Evolutionary conservation across 2,797 vertebrate species (phyloP).

Genomic region (Philypnodon macrostomus): DNA sequence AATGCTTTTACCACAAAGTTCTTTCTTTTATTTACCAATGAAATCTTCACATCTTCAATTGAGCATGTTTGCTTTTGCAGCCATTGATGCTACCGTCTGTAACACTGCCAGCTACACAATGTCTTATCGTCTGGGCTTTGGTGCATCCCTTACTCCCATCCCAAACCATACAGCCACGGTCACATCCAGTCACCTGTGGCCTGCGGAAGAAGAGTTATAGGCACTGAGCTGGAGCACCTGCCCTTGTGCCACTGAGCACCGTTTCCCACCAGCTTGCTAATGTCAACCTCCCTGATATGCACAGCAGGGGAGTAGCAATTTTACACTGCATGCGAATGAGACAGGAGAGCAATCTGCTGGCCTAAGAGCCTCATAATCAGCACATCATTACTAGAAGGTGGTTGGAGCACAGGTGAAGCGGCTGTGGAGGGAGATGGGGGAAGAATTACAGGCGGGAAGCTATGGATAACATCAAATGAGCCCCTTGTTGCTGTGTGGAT

Average conservation of each 20-base stretch:
- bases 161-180: slow-evolving; percentile 13
- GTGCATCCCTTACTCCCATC: slow-evolving; percentile 6
- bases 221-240: slow-evolving; percentile 64
- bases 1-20: not conserved
- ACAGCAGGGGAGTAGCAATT: slow-evolving; percentile 70
- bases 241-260: slow-evolving; percentile 55
- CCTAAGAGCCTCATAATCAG: slow-evolving; percentile 78
- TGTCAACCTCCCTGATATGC: slow-evolving; percentile 72
- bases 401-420: slow-evolving; percentile 37
- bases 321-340: slow-evolving; percentile 75
- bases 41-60: not conserved
- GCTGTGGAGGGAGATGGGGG: slow-evolving; percentile 25
- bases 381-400: slow-evolving; percentile 73
- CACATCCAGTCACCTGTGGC: slow-evolving; percentile 50
- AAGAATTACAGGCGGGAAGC: slow-evolving; percentile 45
- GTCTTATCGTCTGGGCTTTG: slow-evolving; percentile 36
- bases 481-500: slow-evolving; percentile 34
- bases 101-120: slow-evolving; percentile 49
- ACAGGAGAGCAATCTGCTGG: slow-evolving; percentile 72
- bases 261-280: slow-evolving; percentile 73
- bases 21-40: not conserved
- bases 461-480: slow-evolving; percentile 51
- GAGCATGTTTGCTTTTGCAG: not conserved
- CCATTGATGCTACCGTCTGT: slow-evolving; percentile 26
- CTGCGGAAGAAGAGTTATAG: slow-evolving; percentile 47